Conservation (phyloP, 1,140 invertebrate species). For the Neodiprion virginianus region DNA sequence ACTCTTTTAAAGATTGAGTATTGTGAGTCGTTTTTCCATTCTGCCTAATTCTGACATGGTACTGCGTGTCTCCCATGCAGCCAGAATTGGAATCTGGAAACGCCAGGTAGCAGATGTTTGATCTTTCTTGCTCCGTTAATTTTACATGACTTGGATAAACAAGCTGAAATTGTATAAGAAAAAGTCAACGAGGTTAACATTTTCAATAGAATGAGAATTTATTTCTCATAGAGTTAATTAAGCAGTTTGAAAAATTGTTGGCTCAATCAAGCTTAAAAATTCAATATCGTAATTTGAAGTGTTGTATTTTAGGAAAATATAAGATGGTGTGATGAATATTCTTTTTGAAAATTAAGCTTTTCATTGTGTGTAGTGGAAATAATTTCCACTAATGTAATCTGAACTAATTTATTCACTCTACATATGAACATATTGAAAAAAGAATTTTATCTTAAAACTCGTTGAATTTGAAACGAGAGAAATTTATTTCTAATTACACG, state of each 20-base stretch:
- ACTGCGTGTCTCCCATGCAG: slow-evolving; percentile 98
- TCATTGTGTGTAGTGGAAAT: too few species aligned
- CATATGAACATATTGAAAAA: too few species aligned
- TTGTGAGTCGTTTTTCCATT: slow-evolving; percentile 41
- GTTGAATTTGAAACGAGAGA: too few species aligned
- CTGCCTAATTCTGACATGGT: slow-evolving; percentile 87
- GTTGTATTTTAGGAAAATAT: background rate
- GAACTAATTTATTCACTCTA: too few species aligned
- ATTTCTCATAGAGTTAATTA: too few species aligned
- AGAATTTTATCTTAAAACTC: too few species aligned
- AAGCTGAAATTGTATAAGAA: slow-evolving; percentile 66
- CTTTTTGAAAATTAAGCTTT: slow-evolving; percentile 5
- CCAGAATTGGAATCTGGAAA: slow-evolving; percentile 99
- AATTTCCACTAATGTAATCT: too few species aligned
- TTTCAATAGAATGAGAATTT: too few species aligned
- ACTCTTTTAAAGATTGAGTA: slow-evolving; percentile 65
- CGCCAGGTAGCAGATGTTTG: slow-evolving; percentile 97
- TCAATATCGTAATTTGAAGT: slow-evolving; percentile 8
- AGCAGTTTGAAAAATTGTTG: slow-evolving; percentile 9
- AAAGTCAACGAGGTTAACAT: background rate
- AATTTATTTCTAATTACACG: too few species aligned
- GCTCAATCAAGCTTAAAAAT: background rate
- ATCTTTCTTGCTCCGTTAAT: slow-evolving; percentile 91
- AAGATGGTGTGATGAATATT: background rate
- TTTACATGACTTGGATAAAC: slow-evolving; percentile 86